phyloP scores from a whole-genome alignment of 2,113 vertebrate genomes.

The Deroptyus accipitrinus region DNA sequence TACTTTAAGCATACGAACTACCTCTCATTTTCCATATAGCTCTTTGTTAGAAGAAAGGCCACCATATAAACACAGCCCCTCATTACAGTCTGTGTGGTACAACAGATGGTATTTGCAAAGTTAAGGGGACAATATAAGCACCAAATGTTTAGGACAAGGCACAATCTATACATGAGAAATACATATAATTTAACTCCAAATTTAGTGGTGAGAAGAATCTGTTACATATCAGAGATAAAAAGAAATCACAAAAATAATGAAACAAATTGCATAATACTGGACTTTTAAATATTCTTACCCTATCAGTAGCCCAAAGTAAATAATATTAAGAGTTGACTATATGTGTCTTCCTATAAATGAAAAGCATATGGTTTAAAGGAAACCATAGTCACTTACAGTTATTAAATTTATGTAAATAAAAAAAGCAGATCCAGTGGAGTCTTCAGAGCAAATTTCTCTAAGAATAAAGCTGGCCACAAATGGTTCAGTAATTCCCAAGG shows the following conservation, averaged over 20 bases:
- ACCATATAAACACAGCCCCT: background rate
- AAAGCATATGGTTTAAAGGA: background rate
- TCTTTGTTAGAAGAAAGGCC: background rate
- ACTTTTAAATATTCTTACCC: background rate
- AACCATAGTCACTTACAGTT: background rate
- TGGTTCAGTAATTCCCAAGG: slow-evolving; percentile 6
- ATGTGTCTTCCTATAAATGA: background rate
- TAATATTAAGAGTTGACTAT: background rate
- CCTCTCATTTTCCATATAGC: background rate
- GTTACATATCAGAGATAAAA: background rate
- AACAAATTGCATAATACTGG: background rate
- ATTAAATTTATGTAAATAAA: background rate
- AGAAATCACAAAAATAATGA: background rate
- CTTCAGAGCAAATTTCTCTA: background rate
- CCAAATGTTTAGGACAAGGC: background rate
- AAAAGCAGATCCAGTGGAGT: background rate
- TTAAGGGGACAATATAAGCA: background rate
- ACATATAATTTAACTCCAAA: background rate
- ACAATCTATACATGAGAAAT: background rate
- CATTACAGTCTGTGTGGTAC: background rate
- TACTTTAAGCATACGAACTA: accelerated
- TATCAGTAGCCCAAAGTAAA: background rate
- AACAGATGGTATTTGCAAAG: background rate
- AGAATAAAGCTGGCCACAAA: background rate
- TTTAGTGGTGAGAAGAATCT: background rate